Evolutionary conservation across 2,113 vertebrate species (phyloP), one percentile per base, ranked within the genome.

Genomic region (Scolopax mira): DNA sequence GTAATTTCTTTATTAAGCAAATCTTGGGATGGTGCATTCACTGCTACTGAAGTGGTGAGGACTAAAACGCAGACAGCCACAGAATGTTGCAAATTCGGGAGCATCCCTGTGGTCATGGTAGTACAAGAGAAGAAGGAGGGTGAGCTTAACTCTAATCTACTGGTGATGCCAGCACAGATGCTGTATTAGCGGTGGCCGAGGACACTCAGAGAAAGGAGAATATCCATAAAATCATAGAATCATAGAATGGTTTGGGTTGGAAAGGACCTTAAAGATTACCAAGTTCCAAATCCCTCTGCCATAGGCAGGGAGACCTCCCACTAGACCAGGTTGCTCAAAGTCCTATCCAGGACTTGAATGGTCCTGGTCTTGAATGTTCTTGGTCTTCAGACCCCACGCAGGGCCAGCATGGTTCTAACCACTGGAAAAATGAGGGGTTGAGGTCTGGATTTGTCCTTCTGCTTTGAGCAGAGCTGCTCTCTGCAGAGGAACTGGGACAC

Each of bases 161-260:
- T 62, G 23, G 58, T 37, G 41, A 52, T 62, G n/a, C 8, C n/a
- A 69, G 41, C 2, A 2, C 31, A 82, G 35, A 33, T 69, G 71
- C 33, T 65, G 9, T 0, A 0, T 27, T 33, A 48, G 11, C 2
- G 0, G 33, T 37, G 35, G 13, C 27, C 27, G 61, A 54, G 11
- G 44, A 72, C 4, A 11, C 28, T 15, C 0, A 1, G 46, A 58
- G 18, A 73, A 90, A 88, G 18, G 30, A 78, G 25, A 82, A 67
- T 3, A 7, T 54, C 17, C 52, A 30, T 17, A 30, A 5, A 52
- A 51, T 51, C 13, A 9, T 27, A 27, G 51, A 52, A 30, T 52
- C 27, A 52, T 30, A 52, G 16, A 52, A 30, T 10, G 27, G 15
- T 52, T 52, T 52, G 27, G 51, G 27, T 52, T 52, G 27, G 27